These are phyloP conservation scores for Ochropacha duplaris DNA, from an alignment of 2,888 invertebrate genomes.

Conservation along the genomic window DNA sequence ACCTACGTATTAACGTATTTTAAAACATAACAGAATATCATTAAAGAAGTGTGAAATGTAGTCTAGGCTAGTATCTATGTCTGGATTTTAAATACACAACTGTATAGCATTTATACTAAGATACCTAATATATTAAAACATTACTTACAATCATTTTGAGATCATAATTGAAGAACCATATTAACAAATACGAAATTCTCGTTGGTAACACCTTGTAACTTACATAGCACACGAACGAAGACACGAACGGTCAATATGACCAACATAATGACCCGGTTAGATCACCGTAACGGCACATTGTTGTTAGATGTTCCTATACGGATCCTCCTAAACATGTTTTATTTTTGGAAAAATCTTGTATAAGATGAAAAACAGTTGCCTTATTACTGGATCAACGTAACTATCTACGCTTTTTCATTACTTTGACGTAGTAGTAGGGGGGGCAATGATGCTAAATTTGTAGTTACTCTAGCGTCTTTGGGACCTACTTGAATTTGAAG, in stretches of 20 bases:
- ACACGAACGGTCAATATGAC: not conserved
- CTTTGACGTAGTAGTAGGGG: not conserved
- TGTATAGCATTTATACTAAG: too few species aligned
- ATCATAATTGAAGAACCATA: too few species aligned
- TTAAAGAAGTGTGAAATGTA: too few species aligned
- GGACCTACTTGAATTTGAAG: too few species aligned
- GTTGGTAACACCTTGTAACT: not conserved
- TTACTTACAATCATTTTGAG: too few species aligned
- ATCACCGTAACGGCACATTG: constrained; percentile 28
- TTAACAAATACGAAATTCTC: too few species aligned
- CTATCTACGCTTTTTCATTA: not conserved
- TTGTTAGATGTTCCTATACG: constrained; percentile 16
- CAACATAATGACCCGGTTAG: constrained; percentile 20
- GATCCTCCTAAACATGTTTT: not conserved
- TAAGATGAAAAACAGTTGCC: too few species aligned
- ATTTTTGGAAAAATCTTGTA: not conserved
- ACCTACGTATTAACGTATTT: not conserved
- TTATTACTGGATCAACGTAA: not conserved
- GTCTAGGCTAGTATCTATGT: too few species aligned
- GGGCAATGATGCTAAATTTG: too few species aligned
- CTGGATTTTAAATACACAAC: too few species aligned
- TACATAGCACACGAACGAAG: not conserved
- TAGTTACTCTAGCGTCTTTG: too few species aligned
- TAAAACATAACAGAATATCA: not conserved
- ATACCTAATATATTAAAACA: too few species aligned